Base-by-base conservation (phyloP, 2,797 vertebrate species). In the Crocidura indochinensis region DNA sequence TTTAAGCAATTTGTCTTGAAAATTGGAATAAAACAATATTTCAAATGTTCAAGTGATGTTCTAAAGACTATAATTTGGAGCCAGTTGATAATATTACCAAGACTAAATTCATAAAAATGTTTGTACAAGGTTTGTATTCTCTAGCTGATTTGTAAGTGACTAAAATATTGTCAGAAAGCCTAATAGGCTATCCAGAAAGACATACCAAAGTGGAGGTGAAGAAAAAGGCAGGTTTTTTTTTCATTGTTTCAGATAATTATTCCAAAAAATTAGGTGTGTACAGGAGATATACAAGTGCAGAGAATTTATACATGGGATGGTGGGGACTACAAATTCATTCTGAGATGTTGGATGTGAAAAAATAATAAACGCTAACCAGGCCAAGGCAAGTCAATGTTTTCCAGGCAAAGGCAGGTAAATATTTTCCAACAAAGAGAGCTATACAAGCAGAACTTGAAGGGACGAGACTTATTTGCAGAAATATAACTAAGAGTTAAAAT, bases 1-100 rank as follows among this genome's bases (percentile, higher is more conserved):
- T 51, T 76, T 69, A 68, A 62, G 17, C 72, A 62, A 68, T 56
- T 19, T 14, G 20, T 29, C 91, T 91, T 93, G 77, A 88, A 93
- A 87, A 93, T 10, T 53, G 46, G 22, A 75, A 92, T 79, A 81
- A 92, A 88, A 62, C 15, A 24, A 20, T 62, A 15, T 38, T 38
- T 38, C 38, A 38, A 38, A 38, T 38, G 38, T 38, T 38, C 38
- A 38, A 38, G 38, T 38, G 47, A 60, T 64, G 26, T 26, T 73
- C 64, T 3, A 27, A 87, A 78, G 22, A 65, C n/a, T 14, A 24
- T 19, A 62, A 60, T 80, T 47, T 22, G 14, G 31, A 87, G 72
- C 31, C 27, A 67, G 15, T 1, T 24, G 22, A 29, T 38, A 92
- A 89, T 31, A 64, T 10, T 22, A 47, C 46, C 31, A 20, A 79